Base-by-base conservation (phyloP, 1,140 invertebrate genomes). In the Atta texana region DNA sequence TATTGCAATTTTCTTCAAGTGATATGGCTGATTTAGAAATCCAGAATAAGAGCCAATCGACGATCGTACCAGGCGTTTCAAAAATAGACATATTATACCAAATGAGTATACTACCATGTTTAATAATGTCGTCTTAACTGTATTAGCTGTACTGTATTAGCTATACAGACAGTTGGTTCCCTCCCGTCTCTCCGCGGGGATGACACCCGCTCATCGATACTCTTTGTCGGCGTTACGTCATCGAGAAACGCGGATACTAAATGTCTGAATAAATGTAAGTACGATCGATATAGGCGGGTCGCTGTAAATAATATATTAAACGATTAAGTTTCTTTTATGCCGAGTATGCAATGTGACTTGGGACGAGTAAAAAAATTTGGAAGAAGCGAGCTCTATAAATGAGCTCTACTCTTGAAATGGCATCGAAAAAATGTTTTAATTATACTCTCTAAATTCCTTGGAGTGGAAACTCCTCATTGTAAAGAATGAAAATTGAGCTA, bases 231-330 rank as follows among this genome's bases (percentile, higher is more conserved):
- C 31, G 31, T 85, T 85, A 76, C 69, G 81, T 85, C 69, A 85
- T 34, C 71, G 44, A 51, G 55, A 64, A 44, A 61, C 55, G 28
- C 61, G 55, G 59, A 84, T 63, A 72, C 71, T 63, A 31, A 75
- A 76, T 51, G 78, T 49, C 81, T 76, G 81, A 85, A 85, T 85
- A 75, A 85, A 85, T 85, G 81, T 55, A 75, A 76, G 69, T 28
- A n/a, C 81, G 81, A 85, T 85, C 81, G 81, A 85, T 85, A 84
- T 63, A 75, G 69, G 55, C 39, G 72, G 18, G 5, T 76, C 55
- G 59, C 76, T 53, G 71, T 64, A 53, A 85, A 85, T 76, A 76
- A 76, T 85, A 53, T 57, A 76, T 85, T 75, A 74, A 24, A 24
- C 55, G 34, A 28, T 34, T 18, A 39, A 61, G 81, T 76, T 81